Conservation (phyloP, 2,888 invertebrate species). For the Diabrotica balteata region DNA sequence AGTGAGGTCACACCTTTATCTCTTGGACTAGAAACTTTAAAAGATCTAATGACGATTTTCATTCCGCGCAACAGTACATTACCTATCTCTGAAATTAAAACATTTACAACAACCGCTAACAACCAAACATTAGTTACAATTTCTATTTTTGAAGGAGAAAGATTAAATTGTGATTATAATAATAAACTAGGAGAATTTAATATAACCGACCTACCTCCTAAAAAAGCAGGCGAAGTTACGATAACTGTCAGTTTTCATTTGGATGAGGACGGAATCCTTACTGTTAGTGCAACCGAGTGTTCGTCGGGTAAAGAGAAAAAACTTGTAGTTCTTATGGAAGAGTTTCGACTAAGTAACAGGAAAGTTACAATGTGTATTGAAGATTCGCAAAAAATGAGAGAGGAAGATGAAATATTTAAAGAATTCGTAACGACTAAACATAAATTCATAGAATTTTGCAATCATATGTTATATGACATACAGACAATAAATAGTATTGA, state of each 20-base stretch:
- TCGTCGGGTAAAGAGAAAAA: no score
- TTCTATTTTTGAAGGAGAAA: constrained; percentile 40
- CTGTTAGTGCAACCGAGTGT: no score
- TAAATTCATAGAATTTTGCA: no score
- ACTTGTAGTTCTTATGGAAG: no score
- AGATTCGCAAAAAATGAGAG: background rate
- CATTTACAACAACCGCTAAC: constrained; percentile 23
- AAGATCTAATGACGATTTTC: constrained; percentile 34
- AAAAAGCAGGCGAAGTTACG: no score
- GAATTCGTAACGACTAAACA: constrained; percentile 22
- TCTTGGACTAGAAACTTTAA: constrained; percentile 35
- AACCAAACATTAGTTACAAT: constrained; percentile 33
- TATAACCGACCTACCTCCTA: constrained; percentile 5
- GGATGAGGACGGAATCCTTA: no score
- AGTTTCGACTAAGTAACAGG: no score
- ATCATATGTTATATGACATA: no score
- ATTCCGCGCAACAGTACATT: constrained; percentile 20
- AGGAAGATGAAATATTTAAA: constrained; percentile 39
- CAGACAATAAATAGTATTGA: no score
- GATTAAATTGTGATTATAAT: constrained; percentile 36
- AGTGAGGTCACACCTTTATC: constrained; percentile 44
- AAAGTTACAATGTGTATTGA: no score
- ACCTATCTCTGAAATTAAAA: no score
- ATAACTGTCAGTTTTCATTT: no score
- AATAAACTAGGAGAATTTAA: constrained; percentile 37